Base-by-base conservation (phyloP, 2,113 vertebrate species). In the Suricata suricatta region DNA sequence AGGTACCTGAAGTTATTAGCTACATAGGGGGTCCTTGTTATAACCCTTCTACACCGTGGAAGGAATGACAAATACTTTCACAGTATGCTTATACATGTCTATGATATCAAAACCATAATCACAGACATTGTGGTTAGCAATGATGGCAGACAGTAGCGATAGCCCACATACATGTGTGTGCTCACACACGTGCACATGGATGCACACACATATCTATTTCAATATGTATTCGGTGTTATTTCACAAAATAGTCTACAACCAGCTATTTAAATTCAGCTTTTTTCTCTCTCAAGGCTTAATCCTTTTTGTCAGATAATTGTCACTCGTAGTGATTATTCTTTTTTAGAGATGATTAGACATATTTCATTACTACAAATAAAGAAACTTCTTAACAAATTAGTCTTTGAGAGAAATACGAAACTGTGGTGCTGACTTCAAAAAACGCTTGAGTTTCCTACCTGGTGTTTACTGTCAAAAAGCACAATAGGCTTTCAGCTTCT, bases 261-360 rank as follows among this genome's bases (percentile, higher is more conserved):
- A 93, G 9, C 25, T 81, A 38, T 88, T 68, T 82, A 97, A 96
- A 66, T 60, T 95, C 50, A 86, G 2, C 10, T 54, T 88, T 93
- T 41, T 63, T 77, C 12, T 92, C 38, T 96, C 52, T 92, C 57
- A 79, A 83, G 50, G 9, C 12, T 47, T 96, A 94, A 69, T 96
- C 23, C 35, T 93, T 94, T 88, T 90, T 85, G 21, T 71, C 52
- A 80, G 68, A 80, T 90, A 89, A 94, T 90, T 97, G 68, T 93
- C 68, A 60, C 38, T 89, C 44, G 4, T 15, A 68, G 52, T 76
- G 10, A 85, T 86, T 89, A 96, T 95, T 90, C 29, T 97, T 60
- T 27, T 95, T 96, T 91, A 96, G 96, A 97, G 72, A 91, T 94
- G 79, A 96, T 94, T 90, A 94, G 88, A 88, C 35, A 88, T 88